Base-by-base conservation (phyloP, 2,797 vertebrate species). In the Pseudochirops corinnae region DNA sequence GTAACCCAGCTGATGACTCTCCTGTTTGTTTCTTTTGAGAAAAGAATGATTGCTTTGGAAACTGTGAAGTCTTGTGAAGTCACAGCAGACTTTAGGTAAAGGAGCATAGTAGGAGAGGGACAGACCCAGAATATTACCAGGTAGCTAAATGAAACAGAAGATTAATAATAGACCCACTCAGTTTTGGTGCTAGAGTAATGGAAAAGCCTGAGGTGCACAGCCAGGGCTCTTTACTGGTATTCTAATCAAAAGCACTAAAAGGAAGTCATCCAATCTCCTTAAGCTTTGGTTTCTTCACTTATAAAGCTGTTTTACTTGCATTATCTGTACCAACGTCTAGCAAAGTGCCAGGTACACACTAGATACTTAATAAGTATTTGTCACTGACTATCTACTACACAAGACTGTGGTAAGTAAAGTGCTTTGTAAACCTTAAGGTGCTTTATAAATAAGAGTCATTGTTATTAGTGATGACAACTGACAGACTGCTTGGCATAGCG, bases 1-100 rank as follows among this genome's bases (percentile, higher is more conserved):
- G 98, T 98, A 98, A 97, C 55, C 58, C 93, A 91, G 50, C 82
- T 52, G 10, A 16, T 18, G 91, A 91, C 0, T 14, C 92, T 96
- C 16, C 39, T 93, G 7, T 91, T 93, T 26, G 1, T 7, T 46
- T 93, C 39, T 94, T 93, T 96, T 52, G 55, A 93, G 87, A 82
- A 94, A 93, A 4, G 53, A 92, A 95, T 67, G 95, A 90, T 93
- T 95, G 60, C 6, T 55, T 95, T 82, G 55, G 13, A 93, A 60
- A 92, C 5, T 56, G 1, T 33, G 39, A 87, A 93, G 9, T 93
- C n/a, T 31, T 74, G 92, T 6, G 91, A 87, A 11, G 3, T 56
- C 11, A 46, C 28, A 94, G 26, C 5, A 13, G 93, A 91, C 21
- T 55, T 92, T 94, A 33, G 92, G 93, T 13, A 96, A 93, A 95